phyloP scores from a whole-genome alignment of 2,113 vertebrate species.

The Australoheros scitulus region DNA sequence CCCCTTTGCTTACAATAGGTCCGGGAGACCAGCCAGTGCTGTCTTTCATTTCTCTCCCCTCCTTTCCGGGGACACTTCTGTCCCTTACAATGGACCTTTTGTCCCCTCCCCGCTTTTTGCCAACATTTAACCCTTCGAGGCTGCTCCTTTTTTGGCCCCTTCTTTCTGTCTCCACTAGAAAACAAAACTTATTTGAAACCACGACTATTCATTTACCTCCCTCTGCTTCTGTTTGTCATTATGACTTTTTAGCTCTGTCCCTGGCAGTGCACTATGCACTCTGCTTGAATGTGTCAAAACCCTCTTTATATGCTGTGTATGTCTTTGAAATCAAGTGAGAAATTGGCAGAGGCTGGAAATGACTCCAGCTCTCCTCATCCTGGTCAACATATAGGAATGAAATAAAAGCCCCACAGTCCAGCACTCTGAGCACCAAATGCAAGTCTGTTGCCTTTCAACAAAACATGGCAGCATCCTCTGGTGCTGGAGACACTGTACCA shows the following conservation, averaged over 20 bases:
- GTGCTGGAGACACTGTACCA: slow-evolving; percentile 16
- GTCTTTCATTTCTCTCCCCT: slow-evolving; percentile 80
- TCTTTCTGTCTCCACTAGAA: slow-evolving; percentile 66
- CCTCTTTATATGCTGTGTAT: slow-evolving; percentile 32
- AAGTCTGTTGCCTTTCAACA: neutral
- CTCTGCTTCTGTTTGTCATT: slow-evolving; percentile 67
- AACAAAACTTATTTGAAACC: slow-evolving; percentile 75
- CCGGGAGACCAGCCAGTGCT: slow-evolving; percentile 75
- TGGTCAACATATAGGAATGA: neutral
- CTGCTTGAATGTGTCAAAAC: slow-evolving; percentile 33
- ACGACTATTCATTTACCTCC: slow-evolving; percentile 68
- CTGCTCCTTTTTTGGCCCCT: slow-evolving; percentile 75
- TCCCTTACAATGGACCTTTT: slow-evolving; percentile 80
- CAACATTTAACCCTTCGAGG: slow-evolving; percentile 80
- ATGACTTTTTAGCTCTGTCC: slow-evolving; percentile 64
- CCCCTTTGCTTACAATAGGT: slow-evolving; percentile 77
- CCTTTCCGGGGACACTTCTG: slow-evolving; percentile 82
- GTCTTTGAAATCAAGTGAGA: neutral
- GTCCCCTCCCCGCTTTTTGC: slow-evolving; percentile 75
- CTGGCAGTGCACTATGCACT: slow-evolving; percentile 24
- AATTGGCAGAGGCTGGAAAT: slow-evolving; percentile 22
- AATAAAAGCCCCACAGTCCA: slow-evolving; percentile 28
- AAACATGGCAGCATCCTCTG: slow-evolving; percentile 54
- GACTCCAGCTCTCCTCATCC: neutral
- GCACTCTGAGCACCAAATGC: slow-evolving; percentile 8